Conservation (phyloP, 1,140 invertebrate genomes). For the Sycophila sp. region DNA sequence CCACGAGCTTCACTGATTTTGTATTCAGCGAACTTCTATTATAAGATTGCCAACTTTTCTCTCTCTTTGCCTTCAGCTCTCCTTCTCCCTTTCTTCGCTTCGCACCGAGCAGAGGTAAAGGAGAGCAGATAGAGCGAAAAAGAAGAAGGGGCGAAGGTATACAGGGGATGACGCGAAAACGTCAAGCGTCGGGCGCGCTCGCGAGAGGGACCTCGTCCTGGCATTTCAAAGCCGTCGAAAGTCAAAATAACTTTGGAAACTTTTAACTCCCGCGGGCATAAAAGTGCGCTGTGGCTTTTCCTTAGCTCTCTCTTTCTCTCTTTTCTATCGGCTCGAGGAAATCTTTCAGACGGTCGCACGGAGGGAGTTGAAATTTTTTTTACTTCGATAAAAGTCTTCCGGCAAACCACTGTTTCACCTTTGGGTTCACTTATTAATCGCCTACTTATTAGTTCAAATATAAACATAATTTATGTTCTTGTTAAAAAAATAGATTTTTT, state of each 20-base stretch:
- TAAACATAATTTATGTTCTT: too few species aligned
- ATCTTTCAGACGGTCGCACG: constrained; percentile 15
- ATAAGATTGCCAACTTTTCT: constrained; percentile 58
- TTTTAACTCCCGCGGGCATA: constrained; percentile 58
- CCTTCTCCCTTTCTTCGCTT: too few species aligned
- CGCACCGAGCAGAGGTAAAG: constrained; percentile 35
- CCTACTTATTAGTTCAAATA: background rate
- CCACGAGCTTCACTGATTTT: constrained; percentile 52
- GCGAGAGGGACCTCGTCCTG: constrained; percentile 13
- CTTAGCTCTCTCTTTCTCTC: background rate
- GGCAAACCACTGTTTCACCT: background rate
- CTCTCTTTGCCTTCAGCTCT: too few species aligned
- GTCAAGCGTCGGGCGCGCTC: constrained; percentile 48
- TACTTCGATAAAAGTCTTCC: constrained; percentile 14
- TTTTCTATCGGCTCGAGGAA: constrained; percentile 26
- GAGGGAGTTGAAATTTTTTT: background rate
- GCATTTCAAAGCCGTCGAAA: constrained; percentile 44
- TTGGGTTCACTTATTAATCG: constrained; percentile 1
- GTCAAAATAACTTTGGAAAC: constrained; percentile 61
- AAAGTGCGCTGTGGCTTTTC: constrained; percentile 41
- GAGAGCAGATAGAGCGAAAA: constrained; percentile 21
- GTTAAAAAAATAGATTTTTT: too few species aligned
- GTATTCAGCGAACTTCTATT: constrained; percentile 58
- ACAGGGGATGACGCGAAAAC: constrained; percentile 46
- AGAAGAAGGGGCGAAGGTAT: constrained; percentile 5